Evolutionary conservation across 2,113 vertebrate species (phyloP).

Genomic region (Siphamia tubifer): DNA sequence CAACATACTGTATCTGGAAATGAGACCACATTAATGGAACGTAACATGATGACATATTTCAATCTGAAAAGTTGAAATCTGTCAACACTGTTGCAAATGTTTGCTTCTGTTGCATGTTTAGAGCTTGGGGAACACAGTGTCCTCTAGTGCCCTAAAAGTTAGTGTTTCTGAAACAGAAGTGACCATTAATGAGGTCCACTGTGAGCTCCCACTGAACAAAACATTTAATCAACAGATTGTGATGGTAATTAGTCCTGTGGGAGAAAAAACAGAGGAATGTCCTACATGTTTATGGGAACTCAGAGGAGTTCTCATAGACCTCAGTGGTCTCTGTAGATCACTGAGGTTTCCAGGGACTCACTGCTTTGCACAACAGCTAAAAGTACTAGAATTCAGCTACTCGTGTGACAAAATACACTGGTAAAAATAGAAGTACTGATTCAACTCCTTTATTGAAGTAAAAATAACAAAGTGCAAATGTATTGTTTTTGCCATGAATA

Average conservation of each 20-base stretch:
- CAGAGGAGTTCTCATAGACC: not conserved
- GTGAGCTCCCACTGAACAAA: constrained; percentile 8
- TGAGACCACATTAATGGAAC: too few relatives aligned
- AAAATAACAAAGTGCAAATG: too few relatives aligned
- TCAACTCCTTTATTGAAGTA: too few relatives aligned
- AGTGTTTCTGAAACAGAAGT: constrained; percentile 3
- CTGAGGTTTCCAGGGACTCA: not conserved
- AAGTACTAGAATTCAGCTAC: too few relatives aligned
- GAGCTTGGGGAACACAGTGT: constrained; percentile 1
- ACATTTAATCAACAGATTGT: constrained; percentile 35
- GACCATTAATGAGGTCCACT: constrained; percentile 39
- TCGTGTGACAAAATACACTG: too few relatives aligned
- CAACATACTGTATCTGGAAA: too few relatives aligned
- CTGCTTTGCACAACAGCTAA: too few relatives aligned
- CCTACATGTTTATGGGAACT: not conserved
- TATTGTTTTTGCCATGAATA: too few relatives aligned
- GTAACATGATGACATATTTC: too few relatives aligned
- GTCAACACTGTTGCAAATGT: not conserved
- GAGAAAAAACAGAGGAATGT: not conserved
- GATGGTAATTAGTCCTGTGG: constrained; percentile 43
- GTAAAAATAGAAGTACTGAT: too few relatives aligned
- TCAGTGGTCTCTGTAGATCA: not conserved
- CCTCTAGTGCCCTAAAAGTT: not conserved
- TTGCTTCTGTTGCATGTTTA: not conserved
- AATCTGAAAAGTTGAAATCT: not conserved